These are phyloP conservation scores for Melanargia galathea DNA, from an alignment of 2,888 invertebrate species.

Conservation along the genomic window DNA sequence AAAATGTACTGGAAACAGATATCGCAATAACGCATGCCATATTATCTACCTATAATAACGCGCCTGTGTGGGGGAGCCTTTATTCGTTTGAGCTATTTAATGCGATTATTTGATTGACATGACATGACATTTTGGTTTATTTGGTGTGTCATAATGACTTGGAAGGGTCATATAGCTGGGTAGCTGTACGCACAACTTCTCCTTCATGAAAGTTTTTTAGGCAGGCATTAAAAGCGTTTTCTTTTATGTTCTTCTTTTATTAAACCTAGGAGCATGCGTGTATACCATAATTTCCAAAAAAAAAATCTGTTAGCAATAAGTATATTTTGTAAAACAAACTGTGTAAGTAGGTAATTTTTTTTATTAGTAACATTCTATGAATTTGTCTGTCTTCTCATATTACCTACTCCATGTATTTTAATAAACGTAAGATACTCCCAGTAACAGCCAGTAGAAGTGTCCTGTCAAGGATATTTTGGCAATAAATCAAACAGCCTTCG, in stretches of 20 bases:
- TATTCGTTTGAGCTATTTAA: no score
- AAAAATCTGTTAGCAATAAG: no score
- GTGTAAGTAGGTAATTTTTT: background rate
- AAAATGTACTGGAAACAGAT: no score
- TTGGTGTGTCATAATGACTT: background rate
- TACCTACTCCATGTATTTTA: conserved; percentile 5
- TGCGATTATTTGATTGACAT: no score
- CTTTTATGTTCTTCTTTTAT: background rate
- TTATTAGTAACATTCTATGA: background rate
- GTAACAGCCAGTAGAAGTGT: background rate
- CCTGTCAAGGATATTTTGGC: conserved; percentile 55
- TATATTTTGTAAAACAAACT: no score
- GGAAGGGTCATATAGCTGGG: background rate
- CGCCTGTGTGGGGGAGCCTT: no score
- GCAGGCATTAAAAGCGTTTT: background rate
- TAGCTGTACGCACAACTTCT: background rate
- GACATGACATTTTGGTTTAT: no score
- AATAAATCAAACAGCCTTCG: conserved; percentile 66
- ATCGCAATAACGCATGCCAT: no score
- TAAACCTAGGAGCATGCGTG: no score
- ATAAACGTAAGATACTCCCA: background rate
- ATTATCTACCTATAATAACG: no score
- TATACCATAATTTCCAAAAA: no score
- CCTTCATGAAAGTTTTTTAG: background rate
- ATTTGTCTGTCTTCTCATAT: background rate